Evolutionary conservation across 2,797 vertebrate species (phyloP).

Genomic region (Chelon auratus): DNA sequence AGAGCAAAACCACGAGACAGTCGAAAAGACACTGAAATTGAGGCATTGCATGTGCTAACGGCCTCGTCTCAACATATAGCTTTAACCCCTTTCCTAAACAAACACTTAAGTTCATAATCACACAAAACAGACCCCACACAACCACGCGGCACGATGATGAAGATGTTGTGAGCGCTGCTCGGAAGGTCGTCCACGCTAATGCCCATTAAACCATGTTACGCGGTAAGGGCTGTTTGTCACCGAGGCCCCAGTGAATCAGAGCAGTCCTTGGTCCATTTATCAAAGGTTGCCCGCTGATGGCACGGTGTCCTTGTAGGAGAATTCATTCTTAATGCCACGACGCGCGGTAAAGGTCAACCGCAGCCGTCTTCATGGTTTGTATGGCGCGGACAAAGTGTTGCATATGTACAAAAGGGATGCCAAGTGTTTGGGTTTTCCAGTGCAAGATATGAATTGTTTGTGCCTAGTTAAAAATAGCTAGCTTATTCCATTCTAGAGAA

Average conservation of each 20-base stretch:
- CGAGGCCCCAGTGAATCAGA: constrained; percentile 56
- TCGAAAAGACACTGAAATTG: constrained; percentile 12
- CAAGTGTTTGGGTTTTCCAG: neutral
- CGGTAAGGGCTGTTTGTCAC: constrained; percentile 65
- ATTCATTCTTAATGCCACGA: constrained; percentile 40
- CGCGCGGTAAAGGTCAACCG: constrained; percentile 43
- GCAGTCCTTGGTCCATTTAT: constrained; percentile 68
- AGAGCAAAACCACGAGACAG: constrained; percentile 2
- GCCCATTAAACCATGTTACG: constrained; percentile 66
- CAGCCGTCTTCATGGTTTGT: neutral
- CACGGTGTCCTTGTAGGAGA: constrained; percentile 57
- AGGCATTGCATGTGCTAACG: constrained; percentile 28
- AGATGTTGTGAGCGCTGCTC: constrained; percentile 55
- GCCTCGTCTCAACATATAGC: neutral
- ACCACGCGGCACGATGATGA: constrained; percentile 48
- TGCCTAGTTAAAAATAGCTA: too few species aligned
- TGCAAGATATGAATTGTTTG: neutral
- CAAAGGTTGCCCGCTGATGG: constrained; percentile 49
- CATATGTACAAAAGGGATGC: neutral
- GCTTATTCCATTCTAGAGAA: neutral
- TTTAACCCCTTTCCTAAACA: neutral
- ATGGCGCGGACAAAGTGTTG: neutral
- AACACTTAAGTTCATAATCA: neutral
- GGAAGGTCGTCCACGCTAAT: constrained; percentile 64
- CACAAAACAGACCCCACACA: constrained; percentile 10